These are phyloP conservation scores for Steinernema khuongi DNA, from an alignment of 1,140 invertebrate species.

Conservation along the genomic window DNA sequence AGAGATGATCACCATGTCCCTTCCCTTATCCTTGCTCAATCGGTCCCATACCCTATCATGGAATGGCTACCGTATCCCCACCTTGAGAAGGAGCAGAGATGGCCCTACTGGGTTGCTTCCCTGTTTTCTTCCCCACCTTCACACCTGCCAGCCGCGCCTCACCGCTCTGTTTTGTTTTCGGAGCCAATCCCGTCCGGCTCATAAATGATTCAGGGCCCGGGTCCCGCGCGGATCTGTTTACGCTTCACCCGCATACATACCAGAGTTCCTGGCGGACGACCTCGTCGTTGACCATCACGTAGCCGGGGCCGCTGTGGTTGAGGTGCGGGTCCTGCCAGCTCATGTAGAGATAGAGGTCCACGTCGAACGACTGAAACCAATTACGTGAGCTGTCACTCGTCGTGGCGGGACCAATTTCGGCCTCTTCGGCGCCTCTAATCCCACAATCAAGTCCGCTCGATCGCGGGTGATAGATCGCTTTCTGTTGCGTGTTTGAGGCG, in stretches of 20 bases:
- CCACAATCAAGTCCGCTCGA: background rate
- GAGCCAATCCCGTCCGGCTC: background rate
- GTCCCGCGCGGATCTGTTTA: no score
- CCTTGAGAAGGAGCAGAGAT: no score
- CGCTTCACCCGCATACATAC: conserved; percentile 20
- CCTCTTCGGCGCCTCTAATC: background rate
- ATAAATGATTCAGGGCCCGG: no score
- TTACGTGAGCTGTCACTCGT: background rate
- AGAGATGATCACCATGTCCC: no score
- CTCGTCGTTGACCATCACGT: conserved; percentile 50
- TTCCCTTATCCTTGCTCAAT: no score
- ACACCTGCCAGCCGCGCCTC: no score
- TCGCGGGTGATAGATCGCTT: background rate
- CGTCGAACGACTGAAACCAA: conserved; percentile 55
- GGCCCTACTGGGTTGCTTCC: no score
- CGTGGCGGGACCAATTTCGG: background rate
- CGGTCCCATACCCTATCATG: no score
- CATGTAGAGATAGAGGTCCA: conserved; percentile 56
- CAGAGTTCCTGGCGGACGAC: conserved; percentile 49
- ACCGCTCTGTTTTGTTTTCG: conserved; percentile 7
- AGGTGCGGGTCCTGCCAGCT: conserved; percentile 47
- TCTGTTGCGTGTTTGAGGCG: background rate
- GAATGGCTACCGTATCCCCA: no score
- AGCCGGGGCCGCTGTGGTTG: conserved; percentile 45
- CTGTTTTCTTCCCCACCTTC: no score